phyloP scores from a whole-genome alignment of 2,113 vertebrate genomes.

The Podarcis raffonei region DNA sequence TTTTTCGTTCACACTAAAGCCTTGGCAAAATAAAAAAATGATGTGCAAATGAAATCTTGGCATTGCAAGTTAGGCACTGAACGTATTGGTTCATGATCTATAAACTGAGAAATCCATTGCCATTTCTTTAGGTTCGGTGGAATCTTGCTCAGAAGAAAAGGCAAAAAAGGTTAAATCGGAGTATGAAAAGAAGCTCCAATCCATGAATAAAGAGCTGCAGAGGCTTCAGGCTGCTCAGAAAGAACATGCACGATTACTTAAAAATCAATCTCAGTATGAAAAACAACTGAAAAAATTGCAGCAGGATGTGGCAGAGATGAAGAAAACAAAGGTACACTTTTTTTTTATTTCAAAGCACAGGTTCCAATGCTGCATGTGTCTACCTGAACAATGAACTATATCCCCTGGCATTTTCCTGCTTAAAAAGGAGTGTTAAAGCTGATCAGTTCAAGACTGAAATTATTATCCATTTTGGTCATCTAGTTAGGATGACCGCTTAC shows the following conservation, averaged over 20 bases:
- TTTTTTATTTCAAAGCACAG: constrained; percentile 12
- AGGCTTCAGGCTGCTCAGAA: constrained; percentile 95
- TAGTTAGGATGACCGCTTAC: neutral
- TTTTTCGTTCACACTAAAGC: no score
- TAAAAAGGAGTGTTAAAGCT: neutral
- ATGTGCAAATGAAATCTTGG: neutral
- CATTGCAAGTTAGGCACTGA: neutral
- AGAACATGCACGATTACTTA: constrained; percentile 92
- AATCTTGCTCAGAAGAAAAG: constrained; percentile 93
- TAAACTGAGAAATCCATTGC: constrained; percentile 16
- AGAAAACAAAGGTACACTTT: constrained; percentile 95
- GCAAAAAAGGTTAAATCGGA: constrained; percentile 92
- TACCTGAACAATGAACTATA: neutral
- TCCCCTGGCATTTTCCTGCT: neutral
- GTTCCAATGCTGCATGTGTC: neutral
- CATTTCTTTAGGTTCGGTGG: constrained; percentile 85
- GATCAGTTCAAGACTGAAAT: neutral
- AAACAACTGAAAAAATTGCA: constrained; percentile 95
- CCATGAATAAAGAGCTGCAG: constrained; percentile 97
- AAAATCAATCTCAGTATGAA: constrained; percentile 97
- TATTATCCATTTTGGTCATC: neutral
- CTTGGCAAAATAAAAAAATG: neutral
- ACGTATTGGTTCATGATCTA: neutral
- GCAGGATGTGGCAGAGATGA: constrained; percentile 96
- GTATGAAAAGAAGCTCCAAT: constrained; percentile 94